Base-by-base conservation (phyloP, 2,888 invertebrate genomes). In the Lutraria lutraria region DNA sequence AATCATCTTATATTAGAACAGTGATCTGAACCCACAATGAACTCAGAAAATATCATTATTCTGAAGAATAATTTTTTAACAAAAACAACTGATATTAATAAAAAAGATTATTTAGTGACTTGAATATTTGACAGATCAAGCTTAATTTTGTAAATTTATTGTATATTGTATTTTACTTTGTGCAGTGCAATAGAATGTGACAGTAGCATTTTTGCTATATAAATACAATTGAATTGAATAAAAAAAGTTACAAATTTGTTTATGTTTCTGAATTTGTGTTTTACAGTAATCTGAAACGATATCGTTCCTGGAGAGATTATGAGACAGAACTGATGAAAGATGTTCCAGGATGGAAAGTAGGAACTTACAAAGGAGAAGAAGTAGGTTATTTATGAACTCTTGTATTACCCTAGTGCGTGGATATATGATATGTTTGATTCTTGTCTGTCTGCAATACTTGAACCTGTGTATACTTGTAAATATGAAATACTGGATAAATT, bases 271-370 rank as follows among this genome's bases (percentile, higher is more conserved):
- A n/a, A n/a, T 31, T 34, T 76, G 15, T 76, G 15, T 31, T 63
- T 76, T 76, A 81, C 93, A 97, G 97, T 86, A 97, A 96, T 95
- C 96, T 99, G 96, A 98, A 98, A 95, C 98, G 98, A 94, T 95
- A 98, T 63, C 97, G 98, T 85, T 97, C 97, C 88, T 98, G 98
- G 96, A 97, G 98, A 25, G 98, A 98, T 25, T 98, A 98, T 92
- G 99, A 99, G 97, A 97, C 97, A 0, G 98, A 98, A 87, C 97
- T 99, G 56, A 99, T 99, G 99, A 98, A 98, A 93, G 98, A 99
- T 96, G 98, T 98, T 21, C 98, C 98, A 88, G 98, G 98, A 93
- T 99, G 99, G 99, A 98, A 98, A 97, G 98, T 98, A 12, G 99
- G 99, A 81, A 99, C 98, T 1, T 98, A 98, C 97, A 98, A 98